Conservation (phyloP, 1,140 invertebrate genomes). For the Achroia grisella region DNA sequence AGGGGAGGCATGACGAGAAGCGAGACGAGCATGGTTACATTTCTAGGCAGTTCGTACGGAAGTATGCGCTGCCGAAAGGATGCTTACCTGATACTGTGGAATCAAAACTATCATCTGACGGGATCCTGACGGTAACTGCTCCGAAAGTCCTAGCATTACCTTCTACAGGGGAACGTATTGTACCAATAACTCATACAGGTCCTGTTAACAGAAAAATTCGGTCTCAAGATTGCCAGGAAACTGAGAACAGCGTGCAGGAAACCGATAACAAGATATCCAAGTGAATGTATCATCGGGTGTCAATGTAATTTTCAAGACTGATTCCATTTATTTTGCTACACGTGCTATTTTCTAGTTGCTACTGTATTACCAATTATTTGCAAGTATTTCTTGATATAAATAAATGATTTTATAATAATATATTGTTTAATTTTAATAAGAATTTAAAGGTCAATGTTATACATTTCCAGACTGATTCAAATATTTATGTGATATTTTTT, state of each 20-base stretch:
- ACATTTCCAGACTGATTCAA: no score
- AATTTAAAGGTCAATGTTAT: no score
- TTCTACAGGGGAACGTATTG: conserved; percentile 46
- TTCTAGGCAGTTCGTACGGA: conserved; percentile 81
- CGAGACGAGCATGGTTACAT: conserved; percentile 83
- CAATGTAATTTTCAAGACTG: conserved; percentile 28
- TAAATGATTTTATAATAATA: no score
- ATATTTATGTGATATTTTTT: no score
- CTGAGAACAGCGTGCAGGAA: background rate
- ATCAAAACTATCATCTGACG: conserved; percentile 84
- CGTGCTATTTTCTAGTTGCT: no score
- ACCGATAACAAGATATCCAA: background rate
- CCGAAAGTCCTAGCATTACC: conserved; percentile 69
- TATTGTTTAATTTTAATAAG: no score
- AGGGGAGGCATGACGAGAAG: conserved; percentile 86
- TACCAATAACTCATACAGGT: conserved; percentile 56
- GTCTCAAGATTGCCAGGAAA: conserved; percentile 11
- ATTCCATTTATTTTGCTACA: conserved; percentile 12
- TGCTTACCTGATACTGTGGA: conserved; percentile 80
- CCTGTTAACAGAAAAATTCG: conserved; percentile 41
- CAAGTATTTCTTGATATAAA: no score
- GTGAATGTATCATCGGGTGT: conserved; percentile 2
- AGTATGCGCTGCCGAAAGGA: conserved; percentile 81
- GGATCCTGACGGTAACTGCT: conserved; percentile 80
- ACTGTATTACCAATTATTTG: no score